Base-by-base conservation (phyloP, 1,140 invertebrate genomes). In the Lutraria rhynchaena region DNA sequence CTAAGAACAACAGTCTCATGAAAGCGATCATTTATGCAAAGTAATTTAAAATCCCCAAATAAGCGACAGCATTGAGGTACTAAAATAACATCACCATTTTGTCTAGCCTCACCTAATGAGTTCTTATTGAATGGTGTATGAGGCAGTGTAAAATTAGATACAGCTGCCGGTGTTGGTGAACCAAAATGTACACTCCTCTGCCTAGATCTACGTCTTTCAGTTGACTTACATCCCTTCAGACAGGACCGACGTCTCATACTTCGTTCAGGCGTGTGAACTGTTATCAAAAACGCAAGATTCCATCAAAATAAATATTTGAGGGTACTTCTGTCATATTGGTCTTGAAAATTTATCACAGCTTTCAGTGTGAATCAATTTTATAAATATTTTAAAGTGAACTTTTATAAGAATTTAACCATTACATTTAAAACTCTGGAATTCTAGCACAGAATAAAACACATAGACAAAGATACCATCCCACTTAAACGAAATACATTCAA, bases 121-220 rank as follows among this genome's bases (percentile, higher is more conserved):
- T 55, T 46, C n/a, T 31, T 77, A 29, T 67, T 77, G 41, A 55
- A 77, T n/a, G 75, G 75, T 0, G 75, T 77, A n/a, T 67, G 24
- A 11, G 75, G 75, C 13, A 77, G 61, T 27, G 33, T 53, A 11
- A 53, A 19, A 35, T 67, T 60, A 2, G 27, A 22, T 11, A 22
- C 9, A 37, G 63, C 75, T 27, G 55, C 41, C 11, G 5, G n/a
- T 22, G 19, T 35, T 27, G 60, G 37, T 37, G 58, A 57, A 15
- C 5, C 44, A 29, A 77, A 77, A 33, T 67, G 75, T 37, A 67
- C 75, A 37, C n/a, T 44, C 13, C 31, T 29, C 44, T 51, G 29
- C 31, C 51, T 37, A 11, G 60, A 53, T 24, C 75, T 57, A 19
- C 60, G 24, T 44, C 51, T 77, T 27, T 77, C 75, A 11, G 60